Conservation (phyloP, 2,797 vertebrate genomes). For the Peromyscus melanophrys region DNA sequence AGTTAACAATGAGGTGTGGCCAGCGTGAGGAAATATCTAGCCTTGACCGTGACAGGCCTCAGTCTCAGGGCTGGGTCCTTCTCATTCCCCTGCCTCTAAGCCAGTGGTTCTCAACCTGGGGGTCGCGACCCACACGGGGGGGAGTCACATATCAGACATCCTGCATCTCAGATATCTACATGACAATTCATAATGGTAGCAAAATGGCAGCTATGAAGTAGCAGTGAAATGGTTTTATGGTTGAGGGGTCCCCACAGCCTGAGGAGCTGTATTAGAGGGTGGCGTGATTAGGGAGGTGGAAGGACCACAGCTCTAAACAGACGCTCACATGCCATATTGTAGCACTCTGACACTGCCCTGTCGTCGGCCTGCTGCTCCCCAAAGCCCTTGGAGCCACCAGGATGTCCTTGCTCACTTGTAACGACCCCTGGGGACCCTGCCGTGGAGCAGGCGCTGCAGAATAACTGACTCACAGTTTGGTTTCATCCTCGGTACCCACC, state of each 20-base stretch:
- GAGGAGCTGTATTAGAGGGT: neutral
- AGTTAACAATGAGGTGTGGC: neutral
- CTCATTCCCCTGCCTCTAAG: neutral
- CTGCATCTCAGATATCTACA: neutral
- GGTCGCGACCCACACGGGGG: too few relatives aligned
- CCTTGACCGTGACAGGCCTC: neutral
- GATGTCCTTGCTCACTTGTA: too few relatives aligned
- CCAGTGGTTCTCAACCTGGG: neutral
- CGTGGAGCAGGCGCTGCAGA: accelerated
- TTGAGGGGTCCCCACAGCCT: neutral
- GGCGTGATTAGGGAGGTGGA: neutral
- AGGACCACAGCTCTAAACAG: neutral
- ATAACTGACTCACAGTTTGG: accelerated
- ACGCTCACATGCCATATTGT: too few relatives aligned
- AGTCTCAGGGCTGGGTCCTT: neutral
- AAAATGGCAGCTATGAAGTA: neutral
- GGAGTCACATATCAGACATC: neutral
- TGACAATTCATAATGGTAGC: neutral
- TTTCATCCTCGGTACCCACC: accelerated
- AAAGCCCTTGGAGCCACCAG: neutral
- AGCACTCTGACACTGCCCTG: too few relatives aligned
- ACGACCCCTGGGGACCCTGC: neutral
- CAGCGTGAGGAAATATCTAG: too few relatives aligned
- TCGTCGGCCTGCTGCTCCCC: neutral
- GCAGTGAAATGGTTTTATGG: neutral